Conservation (phyloP, 1,140 invertebrate species). For the Zaprionus taronus region DNA sequence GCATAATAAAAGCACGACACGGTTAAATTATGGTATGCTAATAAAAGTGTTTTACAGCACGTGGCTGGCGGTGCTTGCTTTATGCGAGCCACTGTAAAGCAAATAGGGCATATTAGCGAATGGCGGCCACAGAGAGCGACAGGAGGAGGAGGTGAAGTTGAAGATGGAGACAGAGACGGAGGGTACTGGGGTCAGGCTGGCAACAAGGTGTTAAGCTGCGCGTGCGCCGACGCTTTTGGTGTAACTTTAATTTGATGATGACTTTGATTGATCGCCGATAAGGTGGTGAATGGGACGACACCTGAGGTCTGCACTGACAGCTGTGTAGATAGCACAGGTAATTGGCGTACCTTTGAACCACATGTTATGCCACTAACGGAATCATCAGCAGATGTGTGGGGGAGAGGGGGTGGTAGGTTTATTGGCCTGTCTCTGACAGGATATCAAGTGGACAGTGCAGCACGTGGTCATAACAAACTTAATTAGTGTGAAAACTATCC, state of each 20-base stretch:
- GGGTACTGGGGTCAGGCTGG: not conserved
- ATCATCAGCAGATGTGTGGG: too few relatives aligned
- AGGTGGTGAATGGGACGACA: conserved; percentile 11
- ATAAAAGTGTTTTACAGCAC: conserved; percentile 36
- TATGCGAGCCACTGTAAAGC: conserved; percentile 29
- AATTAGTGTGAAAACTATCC: not conserved
- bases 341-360: conserved; percentile 14
- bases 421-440: not conserved
- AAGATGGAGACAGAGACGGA: not conserved
- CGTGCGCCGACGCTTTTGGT: conserved; percentile 22
- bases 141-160: not conserved
- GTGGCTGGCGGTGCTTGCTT: conserved; percentile 28
- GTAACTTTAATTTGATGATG: conserved; percentile 15
- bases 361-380: not conserved
- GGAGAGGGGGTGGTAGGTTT: not conserved
- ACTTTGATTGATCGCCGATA: conserved; percentile 39
- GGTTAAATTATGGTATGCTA: conserved; percentile 33
- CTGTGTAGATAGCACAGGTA: not conserved
- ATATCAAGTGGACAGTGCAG: not conserved
- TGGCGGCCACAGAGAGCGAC: not conserved
- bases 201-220: conserved; percentile 19
- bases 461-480: not conserved
- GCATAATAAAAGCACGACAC: conserved; percentile 25
- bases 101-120: conserved; percentile 21
- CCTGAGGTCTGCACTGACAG: conserved; percentile 38